These are phyloP conservation scores for Lycaena phlaeas DNA, from an alignment of 2,888 invertebrate genomes.

Conservation along the genomic window DNA sequence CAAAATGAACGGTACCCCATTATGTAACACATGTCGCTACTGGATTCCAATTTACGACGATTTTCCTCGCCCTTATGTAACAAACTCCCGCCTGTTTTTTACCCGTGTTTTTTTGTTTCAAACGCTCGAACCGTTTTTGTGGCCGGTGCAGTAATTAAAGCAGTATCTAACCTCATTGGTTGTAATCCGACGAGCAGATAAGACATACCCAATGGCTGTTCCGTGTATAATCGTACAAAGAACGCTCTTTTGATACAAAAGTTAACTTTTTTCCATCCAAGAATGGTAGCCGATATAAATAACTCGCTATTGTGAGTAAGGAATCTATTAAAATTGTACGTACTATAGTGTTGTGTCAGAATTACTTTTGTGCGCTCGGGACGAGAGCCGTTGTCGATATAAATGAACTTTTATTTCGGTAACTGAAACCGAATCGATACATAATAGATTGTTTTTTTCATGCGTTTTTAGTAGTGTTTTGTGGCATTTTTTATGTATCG, in stretches of 20 bases:
- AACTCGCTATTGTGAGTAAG: conserved; percentile 43
- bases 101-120: conserved; percentile 35
- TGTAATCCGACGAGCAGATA: conserved; percentile 29
- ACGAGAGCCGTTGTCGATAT: conserved; percentile 29
- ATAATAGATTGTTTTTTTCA: conserved; percentile 25
- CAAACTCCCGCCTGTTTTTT: conserved; percentile 23
- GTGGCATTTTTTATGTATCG: conserved; percentile 7
- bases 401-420: conserved; percentile 30
- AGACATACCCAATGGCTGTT: conserved; percentile 36
- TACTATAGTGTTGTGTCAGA: conserved; percentile 30
- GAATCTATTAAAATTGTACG: conserved; percentile 42
- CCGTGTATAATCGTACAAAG: conserved; percentile 43
- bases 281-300: conserved; percentile 37
- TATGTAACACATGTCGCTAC: conserved; percentile 19
- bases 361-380: conserved; percentile 33
- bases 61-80: conserved; percentile 48
- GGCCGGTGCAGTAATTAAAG: conserved; percentile 44
- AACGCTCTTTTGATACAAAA: conserved; percentile 32
- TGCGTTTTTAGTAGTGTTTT: conserved; percentile 5
- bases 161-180: conserved; percentile 41
- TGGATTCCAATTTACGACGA: conserved; percentile 47
- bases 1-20: conserved; percentile 10
- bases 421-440: conserved; percentile 26
- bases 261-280: conserved; percentile 32
- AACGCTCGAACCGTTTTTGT: conserved; percentile 30